A percentile compares a stretch with the other conserved stretches of the same genome.
These are phyloP conservation scores for Scaptodrosophila lebanonensis DNA, from an alignment of 1,140 invertebrate species.

Conservation along the genomic window DNA sequence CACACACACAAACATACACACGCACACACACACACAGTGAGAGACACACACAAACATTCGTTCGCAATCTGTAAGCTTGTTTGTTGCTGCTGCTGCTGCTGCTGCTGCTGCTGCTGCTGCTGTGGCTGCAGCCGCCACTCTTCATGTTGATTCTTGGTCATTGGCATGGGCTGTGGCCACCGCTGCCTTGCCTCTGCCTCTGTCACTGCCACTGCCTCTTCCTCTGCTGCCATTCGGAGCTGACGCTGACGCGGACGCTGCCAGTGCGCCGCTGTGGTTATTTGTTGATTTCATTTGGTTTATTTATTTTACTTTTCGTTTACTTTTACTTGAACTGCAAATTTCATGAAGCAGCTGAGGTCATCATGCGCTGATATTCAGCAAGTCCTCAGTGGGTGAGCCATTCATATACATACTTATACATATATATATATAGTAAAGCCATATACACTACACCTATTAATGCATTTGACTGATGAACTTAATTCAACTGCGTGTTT, in stretches of 20 bases:
- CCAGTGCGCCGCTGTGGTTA: slow-evolving; percentile 40
- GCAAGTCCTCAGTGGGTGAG: background rate
- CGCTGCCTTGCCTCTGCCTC: slow-evolving; percentile 13
- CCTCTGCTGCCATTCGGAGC: too few relatives aligned
- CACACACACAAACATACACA: too few relatives aligned
- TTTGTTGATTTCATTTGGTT: slow-evolving; percentile 70
- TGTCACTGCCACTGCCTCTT: slow-evolving; percentile 19
- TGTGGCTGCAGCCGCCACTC: slow-evolving; percentile 5
- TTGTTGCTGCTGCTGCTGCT: background rate
- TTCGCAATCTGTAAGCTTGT: slow-evolving; percentile 35
- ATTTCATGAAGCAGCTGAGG: slow-evolving; percentile 30
- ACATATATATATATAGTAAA: too few relatives aligned
- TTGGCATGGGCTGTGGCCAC: slow-evolving; percentile 51
- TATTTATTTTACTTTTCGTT: slow-evolving; percentile 64
- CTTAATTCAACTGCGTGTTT: too few relatives aligned
- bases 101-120: too few relatives aligned
- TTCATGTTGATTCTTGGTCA: slow-evolving; percentile 69
- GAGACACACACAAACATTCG: too few relatives aligned
- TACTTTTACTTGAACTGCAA: slow-evolving; percentile 51
- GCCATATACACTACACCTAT: too few relatives aligned
- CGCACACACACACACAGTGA: too few relatives aligned
- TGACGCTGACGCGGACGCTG: background rate
- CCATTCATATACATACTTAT: slow-evolving; percentile 2
- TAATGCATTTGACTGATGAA: too few relatives aligned
- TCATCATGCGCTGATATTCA: slow-evolving; percentile 11